These are phyloP conservation scores for Umimayanthus kanabou DNA, from an alignment of 92 coral and sea anemone genomes.

Conservation along the genomic window DNA sequence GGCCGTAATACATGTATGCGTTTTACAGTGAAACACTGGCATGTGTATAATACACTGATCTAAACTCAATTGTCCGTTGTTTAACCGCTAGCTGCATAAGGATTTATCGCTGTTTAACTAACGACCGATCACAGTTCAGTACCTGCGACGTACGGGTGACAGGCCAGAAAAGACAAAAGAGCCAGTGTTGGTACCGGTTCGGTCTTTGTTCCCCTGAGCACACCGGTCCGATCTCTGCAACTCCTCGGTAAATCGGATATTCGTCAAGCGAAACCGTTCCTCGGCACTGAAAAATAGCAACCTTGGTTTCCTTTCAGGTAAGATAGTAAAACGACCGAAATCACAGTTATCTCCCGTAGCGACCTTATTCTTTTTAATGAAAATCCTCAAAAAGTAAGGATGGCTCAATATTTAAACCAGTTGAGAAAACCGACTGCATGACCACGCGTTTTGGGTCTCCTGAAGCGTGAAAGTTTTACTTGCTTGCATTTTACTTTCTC, in stretches of 20 bases:
- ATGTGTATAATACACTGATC: too few species aligned
- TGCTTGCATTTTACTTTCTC: too few species aligned
- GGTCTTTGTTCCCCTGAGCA: background rate
- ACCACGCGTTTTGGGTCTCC: background rate
- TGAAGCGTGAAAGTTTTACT: background rate
- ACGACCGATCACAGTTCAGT: too few species aligned
- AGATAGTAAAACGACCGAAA: background rate
- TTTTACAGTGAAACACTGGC: too few species aligned
- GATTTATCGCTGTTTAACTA: too few species aligned
- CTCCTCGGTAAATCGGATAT: background rate
- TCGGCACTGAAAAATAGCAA: background rate
- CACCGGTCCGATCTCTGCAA: background rate
- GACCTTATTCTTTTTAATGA: background rate
- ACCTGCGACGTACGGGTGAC: background rate
- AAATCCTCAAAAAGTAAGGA: background rate
- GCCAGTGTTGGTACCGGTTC: background rate
- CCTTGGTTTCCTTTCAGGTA: background rate
- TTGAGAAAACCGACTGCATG: background rate
- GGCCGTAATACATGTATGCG: too few species aligned
- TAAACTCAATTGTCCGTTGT: too few species aligned
- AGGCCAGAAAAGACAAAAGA: background rate
- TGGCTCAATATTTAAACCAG: background rate
- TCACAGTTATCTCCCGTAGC: background rate
- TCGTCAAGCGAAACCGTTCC: background rate
- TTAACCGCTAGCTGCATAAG: too few species aligned